phyloP scores from a whole-genome alignment of 1,140 invertebrate species.

The Forficula auricularia region DNA sequence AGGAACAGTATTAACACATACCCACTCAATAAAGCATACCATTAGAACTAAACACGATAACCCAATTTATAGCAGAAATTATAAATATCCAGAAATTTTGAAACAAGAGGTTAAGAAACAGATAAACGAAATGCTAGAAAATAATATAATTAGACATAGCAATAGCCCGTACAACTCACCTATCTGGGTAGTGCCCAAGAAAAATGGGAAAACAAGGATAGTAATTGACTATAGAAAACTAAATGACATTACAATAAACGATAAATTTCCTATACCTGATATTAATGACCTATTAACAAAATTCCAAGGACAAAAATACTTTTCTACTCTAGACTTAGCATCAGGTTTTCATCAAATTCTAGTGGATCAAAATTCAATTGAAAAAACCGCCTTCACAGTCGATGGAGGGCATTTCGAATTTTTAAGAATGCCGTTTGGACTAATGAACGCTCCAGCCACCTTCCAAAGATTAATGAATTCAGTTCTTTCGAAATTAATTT shows the following conservation, averaged over 20 bases:
- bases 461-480: constrained; percentile 24
- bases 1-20: too few relatives aligned
- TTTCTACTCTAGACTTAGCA: constrained; percentile 29
- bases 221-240: constrained; percentile 25
- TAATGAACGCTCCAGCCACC: constrained; percentile 17
- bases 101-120: too few relatives aligned
- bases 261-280: constrained; percentile 33
- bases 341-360: constrained; percentile 28
- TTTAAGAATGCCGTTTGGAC: constrained; percentile 18
- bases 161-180: too few relatives aligned
- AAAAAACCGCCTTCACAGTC: constrained; percentile 21
- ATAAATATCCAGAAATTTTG: too few relatives aligned
- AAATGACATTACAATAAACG: constrained; percentile 25
- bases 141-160: too few relatives aligned
- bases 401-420: constrained; percentile 18
- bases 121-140: too few relatives aligned
- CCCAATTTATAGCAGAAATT: too few relatives aligned
- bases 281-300: constrained; percentile 30
- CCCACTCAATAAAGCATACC: too few relatives aligned
- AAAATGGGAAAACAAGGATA: constrained; percentile 24
- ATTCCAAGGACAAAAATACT: constrained; percentile 26
- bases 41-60: too few relatives aligned
- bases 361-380: constrained; percentile 16
- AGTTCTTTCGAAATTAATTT: constrained; percentile 18
- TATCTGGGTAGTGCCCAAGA: too few relatives aligned